Conservation (phyloP, 2,888 invertebrate genomes). For the Cephus pulcher region DNA sequence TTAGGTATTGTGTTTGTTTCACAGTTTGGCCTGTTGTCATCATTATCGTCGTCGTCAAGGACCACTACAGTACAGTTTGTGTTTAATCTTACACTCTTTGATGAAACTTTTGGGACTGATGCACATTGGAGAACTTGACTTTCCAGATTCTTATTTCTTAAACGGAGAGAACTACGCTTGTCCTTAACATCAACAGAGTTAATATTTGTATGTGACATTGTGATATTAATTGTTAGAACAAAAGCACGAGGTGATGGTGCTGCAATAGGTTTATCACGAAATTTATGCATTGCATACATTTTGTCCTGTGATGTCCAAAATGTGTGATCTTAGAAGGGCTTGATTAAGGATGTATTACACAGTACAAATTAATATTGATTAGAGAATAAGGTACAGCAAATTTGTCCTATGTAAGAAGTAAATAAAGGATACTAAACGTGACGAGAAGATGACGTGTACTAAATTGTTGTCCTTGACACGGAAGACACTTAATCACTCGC, state of each 20-base stretch:
- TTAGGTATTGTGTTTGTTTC: not conserved
- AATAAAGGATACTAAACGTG: conserved; percentile 59
- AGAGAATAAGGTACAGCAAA: not conserved
- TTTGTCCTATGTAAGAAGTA: not conserved
- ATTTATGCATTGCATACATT: conserved; percentile 59
- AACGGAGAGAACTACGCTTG: not conserved
- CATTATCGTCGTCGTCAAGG: not conserved
- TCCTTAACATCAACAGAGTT: not conserved
- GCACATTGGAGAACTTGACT: not conserved
- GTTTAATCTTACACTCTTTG: not conserved
- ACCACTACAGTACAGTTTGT: not conserved
- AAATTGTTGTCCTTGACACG: conserved; percentile 58
- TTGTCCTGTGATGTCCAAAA: conserved; percentile 61
- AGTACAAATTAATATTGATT: not conserved
- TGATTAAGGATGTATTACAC: not conserved
- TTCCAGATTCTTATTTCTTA: not conserved
- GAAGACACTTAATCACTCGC: conserved; percentile 56
- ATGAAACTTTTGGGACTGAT: not conserved
- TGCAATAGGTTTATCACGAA: conserved; percentile 49
- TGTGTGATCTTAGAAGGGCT: conserved; percentile 44
- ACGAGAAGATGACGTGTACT: conserved; percentile 57
- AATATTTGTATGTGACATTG: not conserved
- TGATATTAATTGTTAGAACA: conserved; percentile 50
- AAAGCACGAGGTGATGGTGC: conserved; percentile 54
- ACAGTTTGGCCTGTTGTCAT: not conserved